Base-by-base conservation (phyloP, 2,113 vertebrate species). In the Riparia riparia region DNA sequence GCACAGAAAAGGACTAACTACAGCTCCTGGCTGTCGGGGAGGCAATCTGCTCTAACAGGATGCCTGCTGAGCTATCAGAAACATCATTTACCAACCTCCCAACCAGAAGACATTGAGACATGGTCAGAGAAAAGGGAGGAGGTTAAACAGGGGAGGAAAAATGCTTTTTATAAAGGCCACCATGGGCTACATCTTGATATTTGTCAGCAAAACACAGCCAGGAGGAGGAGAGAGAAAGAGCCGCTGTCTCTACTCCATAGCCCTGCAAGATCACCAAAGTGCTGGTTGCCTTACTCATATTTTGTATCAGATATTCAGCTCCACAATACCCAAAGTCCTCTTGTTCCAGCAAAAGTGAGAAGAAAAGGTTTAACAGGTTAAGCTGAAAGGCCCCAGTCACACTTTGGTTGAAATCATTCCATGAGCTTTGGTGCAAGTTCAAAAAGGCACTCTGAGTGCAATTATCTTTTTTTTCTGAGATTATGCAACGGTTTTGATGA, bases 1-100 rank as follows among this genome's bases (percentile, higher is more conserved):
- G 85, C 81, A 71, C 76, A 60, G 64, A 76, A 84, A 88, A 80
- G n/a, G 63, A 76, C 66, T 80, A 56, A 39, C 37, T 54, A 19
- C 78, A 94, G 78, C 87, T 79, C 89, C 91, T 10, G 28, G 81
- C 69, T 94, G 50, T 15, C 82, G 88, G 68, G 85, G 82, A 84
- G 26, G 82, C 80, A 95, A 86, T 81, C 90, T 86, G 65, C 86
- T 89, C 76, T 93, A 95, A 92, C 64, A 81, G 68, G 68, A 74
- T 54, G 60, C 92, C 88, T 88, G 93, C 93, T 83, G 92, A 86
- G 93, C 92, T 86, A 93, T 92, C 96, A 97, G 60, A 85, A 96
- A 90, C 84, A 96, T 82, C 78, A 50, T 74, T 95, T 88, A 90
- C 71, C 82, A 70, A 65, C 51, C 86, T 92, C 81, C 65, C 81